Conservation (phyloP, 1,140 invertebrate species). For the Nixonia krombeini region DNA sequence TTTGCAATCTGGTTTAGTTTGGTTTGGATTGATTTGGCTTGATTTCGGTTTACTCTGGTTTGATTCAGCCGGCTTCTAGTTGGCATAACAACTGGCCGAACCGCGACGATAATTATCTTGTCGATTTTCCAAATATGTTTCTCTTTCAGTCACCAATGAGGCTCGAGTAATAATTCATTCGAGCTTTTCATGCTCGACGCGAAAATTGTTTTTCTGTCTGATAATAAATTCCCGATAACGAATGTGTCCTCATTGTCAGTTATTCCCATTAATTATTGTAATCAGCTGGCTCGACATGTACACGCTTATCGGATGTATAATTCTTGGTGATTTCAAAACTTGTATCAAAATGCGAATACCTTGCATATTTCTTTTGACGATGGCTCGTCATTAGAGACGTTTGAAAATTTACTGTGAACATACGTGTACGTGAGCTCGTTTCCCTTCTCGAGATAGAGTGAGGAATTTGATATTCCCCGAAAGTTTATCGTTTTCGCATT, state of each 20-base stretch:
- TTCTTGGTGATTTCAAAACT: too few relatives aligned
- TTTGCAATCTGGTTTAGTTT: slow-evolving; percentile 45
- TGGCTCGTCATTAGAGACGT: not conserved
- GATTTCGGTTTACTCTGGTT: slow-evolving; percentile 59
- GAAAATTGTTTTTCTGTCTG: not conserved
- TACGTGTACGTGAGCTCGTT: not conserved
- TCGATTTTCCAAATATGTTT: slow-evolving; percentile 21
- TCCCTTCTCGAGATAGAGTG: not conserved
- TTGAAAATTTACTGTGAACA: not conserved
- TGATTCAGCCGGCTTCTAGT: slow-evolving; percentile 47
- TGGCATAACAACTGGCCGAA: slow-evolving; percentile 45
- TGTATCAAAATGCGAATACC: too few relatives aligned
- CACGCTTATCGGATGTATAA: too few relatives aligned
- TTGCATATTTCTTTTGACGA: not conserved
- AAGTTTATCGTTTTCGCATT: too few relatives aligned
- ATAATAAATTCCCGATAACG: not conserved
- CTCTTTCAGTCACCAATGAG: slow-evolving; percentile 5
- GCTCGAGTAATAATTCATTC: slow-evolving; percentile 8
- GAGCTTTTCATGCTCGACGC: not conserved
- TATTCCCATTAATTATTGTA: too few relatives aligned
- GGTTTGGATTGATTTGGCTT: slow-evolving; percentile 55
- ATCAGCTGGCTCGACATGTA: too few relatives aligned
- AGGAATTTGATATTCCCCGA: not conserved
- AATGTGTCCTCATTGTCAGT: not conserved
- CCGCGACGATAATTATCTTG: slow-evolving; percentile 29